A percentile compares a stretch with the other conserved stretches of the same genome.
phyloP scores from a whole-genome alignment of 2,113 vertebrate species.

The Eulemur macaco region DNA sequence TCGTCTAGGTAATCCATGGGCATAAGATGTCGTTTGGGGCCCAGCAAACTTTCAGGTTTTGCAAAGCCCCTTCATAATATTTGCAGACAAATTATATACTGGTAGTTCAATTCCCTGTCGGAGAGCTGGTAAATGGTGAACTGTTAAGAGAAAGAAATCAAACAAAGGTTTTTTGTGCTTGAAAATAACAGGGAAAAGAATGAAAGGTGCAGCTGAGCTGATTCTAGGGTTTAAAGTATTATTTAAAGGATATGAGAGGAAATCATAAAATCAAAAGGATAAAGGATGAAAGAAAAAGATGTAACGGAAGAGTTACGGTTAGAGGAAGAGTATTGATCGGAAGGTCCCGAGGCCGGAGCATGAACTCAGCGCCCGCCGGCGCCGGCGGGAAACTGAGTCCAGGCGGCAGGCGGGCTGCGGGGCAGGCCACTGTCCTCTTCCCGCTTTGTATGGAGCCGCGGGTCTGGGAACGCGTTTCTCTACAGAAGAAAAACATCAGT shows the following conservation, averaged over 20 bases:
- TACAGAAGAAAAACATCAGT: not conserved
- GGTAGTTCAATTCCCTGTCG: not conserved
- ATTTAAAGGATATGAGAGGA: not conserved
- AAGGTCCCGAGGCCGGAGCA: not conserved
- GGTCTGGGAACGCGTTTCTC: not conserved
- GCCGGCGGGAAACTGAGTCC: too few species aligned
- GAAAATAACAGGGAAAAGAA: not conserved
- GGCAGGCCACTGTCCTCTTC: not conserved
- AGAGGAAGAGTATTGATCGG: too few species aligned
- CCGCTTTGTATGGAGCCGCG: not conserved
- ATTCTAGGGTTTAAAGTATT: not conserved
- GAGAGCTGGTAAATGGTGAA: not conserved
- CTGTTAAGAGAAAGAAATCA: constrained; percentile 33
- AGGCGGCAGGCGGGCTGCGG: not conserved
- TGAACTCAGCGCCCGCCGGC: not conserved
- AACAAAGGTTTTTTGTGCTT: constrained; percentile 21
- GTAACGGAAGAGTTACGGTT: not conserved
- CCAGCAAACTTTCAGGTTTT: not conserved
- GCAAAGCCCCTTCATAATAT: not conserved
- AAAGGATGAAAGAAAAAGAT: not conserved
- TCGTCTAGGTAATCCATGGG: not conserved
- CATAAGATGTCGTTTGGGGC: not conserved
- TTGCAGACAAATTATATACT: constrained; percentile 13
- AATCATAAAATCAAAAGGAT: not conserved
- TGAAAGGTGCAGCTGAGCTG: not conserved